These are phyloP conservation scores for Xylota sylvarum DNA, from an alignment of 2,888 invertebrate species.

Conservation along the genomic window DNA sequence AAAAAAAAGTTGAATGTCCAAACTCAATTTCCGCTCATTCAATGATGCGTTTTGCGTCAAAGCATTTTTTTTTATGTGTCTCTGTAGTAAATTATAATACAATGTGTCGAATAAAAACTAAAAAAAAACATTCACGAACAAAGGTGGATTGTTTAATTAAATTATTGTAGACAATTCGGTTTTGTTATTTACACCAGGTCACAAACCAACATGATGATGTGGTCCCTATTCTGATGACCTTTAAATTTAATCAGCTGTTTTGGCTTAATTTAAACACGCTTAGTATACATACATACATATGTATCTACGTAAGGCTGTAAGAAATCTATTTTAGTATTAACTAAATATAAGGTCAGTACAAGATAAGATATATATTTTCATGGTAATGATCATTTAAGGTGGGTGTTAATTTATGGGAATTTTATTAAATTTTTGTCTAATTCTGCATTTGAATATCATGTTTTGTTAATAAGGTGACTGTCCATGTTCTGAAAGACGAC, in stretches of 20 bases:
- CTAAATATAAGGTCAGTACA: constrained; percentile 8
- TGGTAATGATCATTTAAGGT: constrained; percentile 1
- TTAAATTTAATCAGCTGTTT: not conserved
- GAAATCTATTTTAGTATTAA: not conserved
- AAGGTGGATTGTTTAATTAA: not conserved
- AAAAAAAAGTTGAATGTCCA: not conserved
- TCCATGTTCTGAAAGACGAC: not conserved
- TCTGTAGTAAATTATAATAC: constrained; percentile 1
- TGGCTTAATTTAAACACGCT: not conserved
- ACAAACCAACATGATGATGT: no score
- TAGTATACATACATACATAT: not conserved
- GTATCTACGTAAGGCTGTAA: no score
- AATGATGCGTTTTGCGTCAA: constrained; percentile 18
- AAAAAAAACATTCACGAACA: not conserved
- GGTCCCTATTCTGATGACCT: constrained; percentile 16
- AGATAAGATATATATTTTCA: not conserved
- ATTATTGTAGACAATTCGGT: not conserved
- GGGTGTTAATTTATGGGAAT: constrained; percentile 21
- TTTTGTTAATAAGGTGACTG: not conserved
- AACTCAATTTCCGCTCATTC: constrained; percentile 10
- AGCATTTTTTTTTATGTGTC: not conserved
- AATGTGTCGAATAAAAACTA: no score
- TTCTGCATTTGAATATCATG: constrained; percentile 1
- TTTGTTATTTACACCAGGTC: constrained; percentile 1
- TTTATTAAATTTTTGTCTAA: constrained; percentile 4